Conservation (phyloP, 2,888 invertebrate genomes). For the Holacanthella duospinosa region DNA sequence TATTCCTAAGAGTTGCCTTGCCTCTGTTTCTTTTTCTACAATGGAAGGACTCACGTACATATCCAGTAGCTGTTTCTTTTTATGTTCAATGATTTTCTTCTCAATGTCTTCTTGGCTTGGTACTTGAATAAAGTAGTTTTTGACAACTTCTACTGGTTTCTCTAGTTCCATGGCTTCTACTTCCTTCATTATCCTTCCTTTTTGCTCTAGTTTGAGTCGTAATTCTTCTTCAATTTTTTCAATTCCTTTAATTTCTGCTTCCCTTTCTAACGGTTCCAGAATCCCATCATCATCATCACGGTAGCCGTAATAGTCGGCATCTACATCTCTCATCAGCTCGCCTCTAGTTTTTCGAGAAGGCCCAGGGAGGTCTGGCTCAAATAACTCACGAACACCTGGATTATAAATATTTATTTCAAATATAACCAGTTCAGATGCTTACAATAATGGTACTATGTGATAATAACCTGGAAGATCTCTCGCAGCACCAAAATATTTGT, state of each 20-base stretch:
- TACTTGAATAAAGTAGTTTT: conserved; percentile 76
- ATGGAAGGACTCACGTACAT: conserved; percentile 52
- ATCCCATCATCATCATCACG: conserved; percentile 97
- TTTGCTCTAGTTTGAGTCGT: conserved; percentile 46
- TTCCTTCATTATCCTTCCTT: conserved; percentile 48
- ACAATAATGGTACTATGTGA: neutral
- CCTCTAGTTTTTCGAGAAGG: conserved; percentile 84
- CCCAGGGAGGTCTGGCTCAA: conserved; percentile 88
- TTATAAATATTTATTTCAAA: neutral
- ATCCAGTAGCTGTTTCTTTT: conserved; percentile 82
- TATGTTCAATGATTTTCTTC: conserved; percentile 74
- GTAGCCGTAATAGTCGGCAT: conserved; percentile 98
- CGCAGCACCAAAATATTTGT: conserved; percentile 97
- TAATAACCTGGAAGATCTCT: conserved; percentile 81
- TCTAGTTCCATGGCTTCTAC: conserved; percentile 40
- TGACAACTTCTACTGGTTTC: conserved; percentile 23
- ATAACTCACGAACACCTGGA: conserved; percentile 83
- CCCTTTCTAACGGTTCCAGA: conserved; percentile 72
- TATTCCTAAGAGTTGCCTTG: conserved; percentile 4
- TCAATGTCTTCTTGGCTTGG: conserved; percentile 92
- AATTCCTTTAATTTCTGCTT: conserved; percentile 61
- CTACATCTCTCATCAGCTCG: conserved; percentile 94
- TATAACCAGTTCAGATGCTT: neutral
- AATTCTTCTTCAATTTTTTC: conserved; percentile 43
- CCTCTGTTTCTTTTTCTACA: conserved; percentile 7